Evolutionary conservation across 1,140 invertebrate species (phyloP), one percentile per base, ranked within the genome.

Genomic region (Geopemphigus sp.): DNA sequence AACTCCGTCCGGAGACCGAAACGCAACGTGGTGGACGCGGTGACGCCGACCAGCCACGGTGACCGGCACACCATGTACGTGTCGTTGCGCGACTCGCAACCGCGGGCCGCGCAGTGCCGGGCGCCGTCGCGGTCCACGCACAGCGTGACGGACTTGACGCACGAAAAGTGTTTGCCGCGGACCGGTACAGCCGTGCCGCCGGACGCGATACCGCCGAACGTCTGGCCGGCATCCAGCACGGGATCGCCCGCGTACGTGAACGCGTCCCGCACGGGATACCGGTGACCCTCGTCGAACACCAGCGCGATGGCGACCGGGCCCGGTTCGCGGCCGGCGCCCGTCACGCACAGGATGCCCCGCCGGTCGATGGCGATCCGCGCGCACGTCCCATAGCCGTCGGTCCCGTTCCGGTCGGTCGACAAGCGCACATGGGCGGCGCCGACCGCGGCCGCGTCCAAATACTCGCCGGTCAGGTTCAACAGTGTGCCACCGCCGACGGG

Each of bases 91-190:
- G 32, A 15, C 2, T 15, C 26, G 4, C 61, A 63, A 32, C 10
- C 3, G 29, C 6, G 8, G 15, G 24, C 5, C 1, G 61, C 17
- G 1, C 19, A 63, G 8, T 29, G 10, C 8, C 17, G 26, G 15
- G 26, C 11, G 29, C 29, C 61, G 17, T 63, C 5, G 1, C 8
- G 26, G 6, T 32, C 17, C 8, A 32, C 29, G 29, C 17, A 56
- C 80, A 80, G 82, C 81, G 17, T 76, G 80, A 61, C 19, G 22
- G 39, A 72, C 84, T 17, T 83, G 83, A 82, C 19, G 4, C 63
- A 66, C 12, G 63, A 15, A 4, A 63, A 63, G 32, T 63, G 29
- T 4, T 0, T 2, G 4, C 61, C 61, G 4, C 29, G 29, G 0
- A 63, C 29, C 17, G 17, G 17, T 10, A 63, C 61, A 0, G 6